Percentiles rank a stretch among this genome's conserved stretches.
Evolutionary conservation across 2,888 invertebrate genomes (phyloP).

Genomic region (Melipona beecheii): DNA sequence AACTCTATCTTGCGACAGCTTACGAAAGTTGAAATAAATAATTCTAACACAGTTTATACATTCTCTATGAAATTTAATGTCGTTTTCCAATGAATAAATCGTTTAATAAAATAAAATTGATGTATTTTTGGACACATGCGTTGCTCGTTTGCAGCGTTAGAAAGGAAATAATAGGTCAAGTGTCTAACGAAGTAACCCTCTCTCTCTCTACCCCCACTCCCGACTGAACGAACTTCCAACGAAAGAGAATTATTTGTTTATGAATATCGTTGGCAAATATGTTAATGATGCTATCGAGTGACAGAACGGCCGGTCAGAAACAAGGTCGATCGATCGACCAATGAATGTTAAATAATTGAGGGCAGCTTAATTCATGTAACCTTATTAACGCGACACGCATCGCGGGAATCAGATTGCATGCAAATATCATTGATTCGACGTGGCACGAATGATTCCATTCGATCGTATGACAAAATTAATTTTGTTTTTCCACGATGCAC

Average conservation of each 20-base stretch:
- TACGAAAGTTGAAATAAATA: too few relatives aligned
- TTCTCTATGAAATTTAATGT: too few relatives aligned
- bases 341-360: constrained; percentile 57
- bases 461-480: not conserved
- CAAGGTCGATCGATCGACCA: constrained; percentile 55
- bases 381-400: constrained; percentile 47
- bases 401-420: constrained; percentile 41
- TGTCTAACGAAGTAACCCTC: not conserved
- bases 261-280: constrained; percentile 34
- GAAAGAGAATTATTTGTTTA: constrained; percentile 37
- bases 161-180: constrained; percentile 14
- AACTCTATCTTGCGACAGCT: too few relatives aligned
- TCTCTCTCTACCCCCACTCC: not conserved
- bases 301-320: constrained; percentile 29
- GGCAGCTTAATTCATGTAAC: constrained; percentile 51
- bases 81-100: too few relatives aligned
- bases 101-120: too few relatives aligned
- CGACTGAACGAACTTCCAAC: not conserved
- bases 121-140: not conserved
- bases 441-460: not conserved
- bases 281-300: constrained; percentile 38
- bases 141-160: not conserved
- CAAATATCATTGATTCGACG: not conserved
- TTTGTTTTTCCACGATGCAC: not conserved
- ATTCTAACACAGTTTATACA: too few relatives aligned